A percentile compares a stretch with the other conserved stretches of the same genome.
phyloP scores from a whole-genome alignment of 2,888 invertebrate species.

The Stenurella melanura region DNA sequence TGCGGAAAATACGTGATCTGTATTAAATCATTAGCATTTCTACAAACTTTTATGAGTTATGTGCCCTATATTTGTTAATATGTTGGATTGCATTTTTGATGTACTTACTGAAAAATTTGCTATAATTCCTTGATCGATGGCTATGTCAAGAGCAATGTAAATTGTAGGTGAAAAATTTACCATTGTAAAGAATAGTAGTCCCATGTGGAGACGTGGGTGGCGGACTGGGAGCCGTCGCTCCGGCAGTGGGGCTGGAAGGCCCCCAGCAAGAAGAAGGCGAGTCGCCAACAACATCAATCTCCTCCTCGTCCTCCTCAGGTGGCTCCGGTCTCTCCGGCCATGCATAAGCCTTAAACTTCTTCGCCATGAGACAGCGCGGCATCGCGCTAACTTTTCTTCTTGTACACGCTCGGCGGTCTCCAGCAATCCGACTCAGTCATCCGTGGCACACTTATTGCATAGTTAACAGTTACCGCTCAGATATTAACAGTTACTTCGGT shows the following conservation, averaged over 20 bases:
- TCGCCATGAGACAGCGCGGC: slow-evolving; percentile 97
- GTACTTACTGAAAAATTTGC: no score
- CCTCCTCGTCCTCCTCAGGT: slow-evolving; percentile 82
- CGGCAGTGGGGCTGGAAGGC: slow-evolving; percentile 84
- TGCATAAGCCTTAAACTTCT: slow-evolving; percentile 94
- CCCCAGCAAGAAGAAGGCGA: slow-evolving; percentile 79
- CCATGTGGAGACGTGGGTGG: slow-evolving; percentile 81
- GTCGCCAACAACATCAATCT: slow-evolving; percentile 91
- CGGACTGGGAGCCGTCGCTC: slow-evolving; percentile 84
- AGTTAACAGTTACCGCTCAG: neutral
- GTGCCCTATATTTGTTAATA: no score
- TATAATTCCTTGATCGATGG: no score
- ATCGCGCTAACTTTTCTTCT: slow-evolving; percentile 72
- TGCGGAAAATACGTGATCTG: no score
- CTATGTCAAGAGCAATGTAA: neutral
- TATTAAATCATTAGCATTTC: no score
- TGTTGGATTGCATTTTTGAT: no score
- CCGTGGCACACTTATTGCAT: slow-evolving; percentile 39
- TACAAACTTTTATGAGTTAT: no score
- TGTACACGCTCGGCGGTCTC: slow-evolving; percentile 34
- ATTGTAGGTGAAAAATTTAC: slow-evolving; percentile 74
- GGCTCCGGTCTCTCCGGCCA: slow-evolving; percentile 79
- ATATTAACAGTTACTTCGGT: neutral
- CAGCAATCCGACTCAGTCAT: slow-evolving; percentile 40
- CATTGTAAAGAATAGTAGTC: slow-evolving; percentile 86